Conservation (phyloP, 2,113 vertebrate species). For the Seriola aureovittata region DNA sequence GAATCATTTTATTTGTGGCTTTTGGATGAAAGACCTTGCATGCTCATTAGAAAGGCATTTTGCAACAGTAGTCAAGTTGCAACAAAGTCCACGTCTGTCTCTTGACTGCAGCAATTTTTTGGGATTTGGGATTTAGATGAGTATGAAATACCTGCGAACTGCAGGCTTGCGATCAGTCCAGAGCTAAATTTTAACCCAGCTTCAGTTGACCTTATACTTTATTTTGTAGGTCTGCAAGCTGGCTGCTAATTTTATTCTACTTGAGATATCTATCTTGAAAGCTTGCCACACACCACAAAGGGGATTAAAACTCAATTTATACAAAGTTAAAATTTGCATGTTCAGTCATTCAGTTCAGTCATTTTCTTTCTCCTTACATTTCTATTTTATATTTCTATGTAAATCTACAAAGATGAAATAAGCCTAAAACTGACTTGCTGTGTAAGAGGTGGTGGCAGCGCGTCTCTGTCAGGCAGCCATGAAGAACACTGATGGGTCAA, state of each 20-base stretch:
- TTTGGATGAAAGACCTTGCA: background rate
- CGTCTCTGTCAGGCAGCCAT: background rate
- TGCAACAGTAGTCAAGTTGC: background rate
- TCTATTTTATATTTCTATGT: background rate
- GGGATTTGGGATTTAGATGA: background rate
- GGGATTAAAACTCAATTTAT: background rate
- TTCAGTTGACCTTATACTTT: background rate
- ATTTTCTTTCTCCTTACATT: background rate
- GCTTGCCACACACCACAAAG: background rate
- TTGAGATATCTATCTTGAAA: background rate
- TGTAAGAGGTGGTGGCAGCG: conserved; percentile 18
- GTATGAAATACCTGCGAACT: background rate
- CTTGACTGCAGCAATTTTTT: conserved; percentile 45
- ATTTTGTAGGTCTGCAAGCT: background rate
- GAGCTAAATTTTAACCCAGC: background rate
- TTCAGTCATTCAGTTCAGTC: background rate
- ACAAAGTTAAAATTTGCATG: background rate
- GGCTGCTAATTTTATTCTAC: background rate
- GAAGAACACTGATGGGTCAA: background rate
- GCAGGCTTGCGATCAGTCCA: background rate
- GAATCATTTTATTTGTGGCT: background rate
- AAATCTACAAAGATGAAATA: conserved; percentile 1
- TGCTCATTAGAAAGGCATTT: background rate
- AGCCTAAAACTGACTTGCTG: background rate
- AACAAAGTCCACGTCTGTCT: conserved; percentile 6